Evolutionary conservation across 2,797 vertebrate species (phyloP), one percentile per base, ranked within the genome.

Genomic region (Sandelia bainsii): DNA sequence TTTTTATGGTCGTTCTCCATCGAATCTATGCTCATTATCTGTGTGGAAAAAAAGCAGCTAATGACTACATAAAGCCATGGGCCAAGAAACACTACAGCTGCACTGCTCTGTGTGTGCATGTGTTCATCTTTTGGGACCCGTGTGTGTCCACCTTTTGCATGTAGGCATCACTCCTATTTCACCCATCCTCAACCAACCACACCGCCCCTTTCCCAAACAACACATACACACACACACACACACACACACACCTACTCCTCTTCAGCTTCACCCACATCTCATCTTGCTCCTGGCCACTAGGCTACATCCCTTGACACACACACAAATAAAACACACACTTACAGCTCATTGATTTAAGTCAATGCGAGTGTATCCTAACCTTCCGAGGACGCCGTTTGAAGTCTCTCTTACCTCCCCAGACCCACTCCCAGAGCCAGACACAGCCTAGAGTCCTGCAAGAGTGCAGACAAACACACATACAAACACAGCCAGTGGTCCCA

Each of bases 291-390:
- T 90, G 75, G 87, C 89, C 90, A 89, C 82, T 65, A 69, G 58
- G 80, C 90, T 74, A 64, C 80, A 70, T 81, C 65, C 72, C 75
- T 64, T 65, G 75, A 78, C 62, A 44, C 81, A 77, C 87, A 91
- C 85, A 88, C 85, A 90, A 87, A 90, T 83, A 87, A 89, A 84
- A 89, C 87, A 85, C 82, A 90, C 87, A 91, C 85, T 89, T 90
- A 88, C 84, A 87, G 77, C 84, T 89, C 91, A 93, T 91, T 92
- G 92, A 94, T 94, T 93, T 85, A 88, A 93, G 91, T 92, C 92
- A 87, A 91, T 88, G 84, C 51, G 77, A 91, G 91, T 85, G 89
- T 89, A 92, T 92, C 91, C 89, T 91, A 92, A 90, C 88, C 87
- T 88, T 90, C 87, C 44, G 79, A 88, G 85, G 85, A 92, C 79